Percentiles rank a stretch among this genome's conserved stretches.
Evolutionary conservation across 2,888 invertebrate species (phyloP).

Genomic region (Parnassius mnemosyne): DNA sequence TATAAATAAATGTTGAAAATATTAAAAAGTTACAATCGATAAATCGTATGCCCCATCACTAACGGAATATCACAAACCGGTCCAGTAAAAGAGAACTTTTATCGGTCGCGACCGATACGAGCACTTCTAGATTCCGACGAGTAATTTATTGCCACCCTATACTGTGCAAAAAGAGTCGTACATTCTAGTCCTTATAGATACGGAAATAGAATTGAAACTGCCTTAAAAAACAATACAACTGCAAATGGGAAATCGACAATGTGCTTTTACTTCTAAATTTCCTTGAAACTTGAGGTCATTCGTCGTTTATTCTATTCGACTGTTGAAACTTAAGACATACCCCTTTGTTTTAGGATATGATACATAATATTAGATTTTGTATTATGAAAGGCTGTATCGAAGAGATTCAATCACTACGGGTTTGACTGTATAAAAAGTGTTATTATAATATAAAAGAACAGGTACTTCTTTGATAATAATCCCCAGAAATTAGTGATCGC

Average conservation of each 20-base stretch:
- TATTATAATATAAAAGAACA: too few relatives aligned
- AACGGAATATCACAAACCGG: constrained; percentile 54
- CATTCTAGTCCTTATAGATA: constrained; percentile 22
- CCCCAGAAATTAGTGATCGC: too few relatives aligned
- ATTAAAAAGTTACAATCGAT: constrained; percentile 34
- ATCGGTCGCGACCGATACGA: constrained; percentile 71
- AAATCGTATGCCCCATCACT: constrained; percentile 40
- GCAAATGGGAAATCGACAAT: not conserved
- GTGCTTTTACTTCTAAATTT: not conserved
- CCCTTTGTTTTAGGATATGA: too few relatives aligned
- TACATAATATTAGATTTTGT: too few relatives aligned
- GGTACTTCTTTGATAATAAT: too few relatives aligned
- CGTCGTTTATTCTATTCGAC: too few relatives aligned
- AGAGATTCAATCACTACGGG: too few relatives aligned
- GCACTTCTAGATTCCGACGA: constrained; percentile 63
- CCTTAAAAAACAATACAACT: constrained; percentile 1
- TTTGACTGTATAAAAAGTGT: too few relatives aligned
- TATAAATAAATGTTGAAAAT: too few relatives aligned
- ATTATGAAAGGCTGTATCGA: too few relatives aligned
- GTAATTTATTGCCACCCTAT: constrained; percentile 71
- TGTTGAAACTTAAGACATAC: too few relatives aligned
- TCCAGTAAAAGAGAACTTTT: constrained; percentile 69
- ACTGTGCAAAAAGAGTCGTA: constrained; percentile 19
- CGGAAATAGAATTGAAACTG: constrained; percentile 25
- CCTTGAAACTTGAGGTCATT: not conserved